phyloP scores from a whole-genome alignment of 2,797 vertebrate genomes.

The Cercopithecus petaurista region DNA sequence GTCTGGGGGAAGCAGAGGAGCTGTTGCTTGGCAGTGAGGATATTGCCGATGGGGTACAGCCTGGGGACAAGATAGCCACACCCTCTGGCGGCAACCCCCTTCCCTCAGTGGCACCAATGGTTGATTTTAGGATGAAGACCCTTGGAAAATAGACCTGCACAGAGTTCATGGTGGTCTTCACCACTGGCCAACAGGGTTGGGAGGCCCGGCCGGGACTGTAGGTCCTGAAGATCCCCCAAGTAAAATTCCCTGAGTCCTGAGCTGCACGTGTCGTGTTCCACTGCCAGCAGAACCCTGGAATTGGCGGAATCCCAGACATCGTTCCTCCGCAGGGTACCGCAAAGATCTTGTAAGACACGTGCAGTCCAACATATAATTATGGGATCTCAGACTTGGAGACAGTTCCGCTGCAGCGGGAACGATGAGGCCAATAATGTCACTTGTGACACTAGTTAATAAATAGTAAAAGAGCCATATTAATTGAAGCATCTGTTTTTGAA shows the following conservation, averaged over 20 bases:
- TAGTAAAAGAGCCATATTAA: background rate
- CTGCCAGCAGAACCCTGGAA: background rate
- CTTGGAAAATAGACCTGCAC: no score
- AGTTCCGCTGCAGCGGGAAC: background rate
- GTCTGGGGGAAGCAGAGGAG: background rate
- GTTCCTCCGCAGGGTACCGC: fast-evolving
- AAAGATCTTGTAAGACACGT: background rate
- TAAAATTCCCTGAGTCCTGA: background rate
- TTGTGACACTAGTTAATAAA: background rate
- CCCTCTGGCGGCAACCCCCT: background rate
- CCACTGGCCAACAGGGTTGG: no score
- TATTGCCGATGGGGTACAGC: background rate
- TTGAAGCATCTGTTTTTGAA: background rate
- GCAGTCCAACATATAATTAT: fast-evolving
- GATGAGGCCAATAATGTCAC: background rate
- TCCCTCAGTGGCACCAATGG: background rate
- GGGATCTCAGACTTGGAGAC: background rate
- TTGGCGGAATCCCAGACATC: background rate
- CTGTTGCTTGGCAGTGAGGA: background rate
- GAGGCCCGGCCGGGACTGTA: fast-evolving
- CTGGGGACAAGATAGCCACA: background rate
- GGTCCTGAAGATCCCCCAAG: background rate
- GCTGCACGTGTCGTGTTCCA: background rate
- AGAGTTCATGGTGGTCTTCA: background rate
- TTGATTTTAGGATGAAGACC: background rate